Conservation (phyloP, 2,797 vertebrate species). For the Hoplostethus mediterraneus region DNA sequence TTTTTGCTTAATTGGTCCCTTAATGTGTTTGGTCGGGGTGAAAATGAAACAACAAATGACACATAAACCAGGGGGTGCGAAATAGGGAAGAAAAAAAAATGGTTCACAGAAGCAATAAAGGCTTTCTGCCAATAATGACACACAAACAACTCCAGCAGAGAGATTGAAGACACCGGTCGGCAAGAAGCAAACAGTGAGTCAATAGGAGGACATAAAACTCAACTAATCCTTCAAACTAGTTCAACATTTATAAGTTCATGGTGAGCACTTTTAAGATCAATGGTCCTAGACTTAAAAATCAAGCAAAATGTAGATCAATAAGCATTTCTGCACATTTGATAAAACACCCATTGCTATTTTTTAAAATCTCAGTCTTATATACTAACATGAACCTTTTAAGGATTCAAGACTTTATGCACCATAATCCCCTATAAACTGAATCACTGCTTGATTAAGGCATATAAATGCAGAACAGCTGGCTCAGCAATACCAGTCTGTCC, state of each 20-base stretch:
- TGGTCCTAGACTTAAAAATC: background rate
- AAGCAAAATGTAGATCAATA: background rate
- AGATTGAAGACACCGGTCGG: conserved; percentile 45
- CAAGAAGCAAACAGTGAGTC: conserved; percentile 33
- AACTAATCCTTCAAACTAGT: conserved; percentile 46
- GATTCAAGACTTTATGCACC: conserved; percentile 22
- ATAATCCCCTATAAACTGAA: conserved; percentile 11
- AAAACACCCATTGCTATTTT: background rate
- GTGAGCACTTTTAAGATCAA: too few species aligned
- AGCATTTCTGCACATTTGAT: background rate
- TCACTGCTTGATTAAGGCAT: conserved; percentile 33
- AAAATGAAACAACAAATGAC: conserved; percentile 68
- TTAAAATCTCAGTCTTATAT: background rate
- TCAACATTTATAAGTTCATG: too few species aligned
- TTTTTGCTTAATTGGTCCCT: conserved; percentile 67
- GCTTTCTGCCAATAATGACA: conserved; percentile 60
- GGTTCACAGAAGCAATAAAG: conserved; percentile 55
- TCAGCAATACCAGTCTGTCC: conserved; percentile 41
- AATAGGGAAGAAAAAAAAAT: conserved; percentile 41
- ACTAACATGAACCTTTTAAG: background rate
- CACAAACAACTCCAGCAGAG: conserved; percentile 46
- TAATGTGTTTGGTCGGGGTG: conserved; percentile 58
- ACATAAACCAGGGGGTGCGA: conserved; percentile 61
- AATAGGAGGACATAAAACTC: conserved; percentile 29
- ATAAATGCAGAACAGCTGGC: conserved; percentile 49